These are phyloP conservation scores for Odontesthes bonariensis DNA, from an alignment of 2,113 vertebrate genomes.

Conservation along the genomic window DNA sequence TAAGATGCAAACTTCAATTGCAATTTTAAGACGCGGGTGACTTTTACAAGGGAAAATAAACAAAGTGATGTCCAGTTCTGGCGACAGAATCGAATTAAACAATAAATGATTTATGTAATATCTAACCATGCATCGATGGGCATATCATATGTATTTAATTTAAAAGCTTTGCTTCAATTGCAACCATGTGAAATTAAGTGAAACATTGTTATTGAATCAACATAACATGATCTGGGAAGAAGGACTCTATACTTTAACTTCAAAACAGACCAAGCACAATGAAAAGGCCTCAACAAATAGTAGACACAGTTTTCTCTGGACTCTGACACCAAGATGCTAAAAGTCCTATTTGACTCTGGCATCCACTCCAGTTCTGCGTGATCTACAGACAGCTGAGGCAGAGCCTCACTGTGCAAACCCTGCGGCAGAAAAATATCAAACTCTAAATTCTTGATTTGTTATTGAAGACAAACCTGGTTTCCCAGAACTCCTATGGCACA, in stretches of 20 bases:
- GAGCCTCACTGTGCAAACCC: not conserved
- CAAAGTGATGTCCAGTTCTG: too few species aligned
- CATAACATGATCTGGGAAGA: not conserved
- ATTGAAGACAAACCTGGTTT: slow-evolving; percentile 86
- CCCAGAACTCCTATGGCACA: slow-evolving; percentile 91
- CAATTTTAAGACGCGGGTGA: too few species aligned
- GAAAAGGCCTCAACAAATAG: slow-evolving; percentile 15
- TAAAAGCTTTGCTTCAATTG: too few species aligned
- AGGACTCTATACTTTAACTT: not conserved
- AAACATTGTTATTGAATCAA: too few species aligned
- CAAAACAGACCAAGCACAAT: not conserved
- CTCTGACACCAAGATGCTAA: slow-evolving; percentile 3
- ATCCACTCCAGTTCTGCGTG: slow-evolving; percentile 26
- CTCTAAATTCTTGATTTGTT: not conserved
- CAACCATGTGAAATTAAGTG: not conserved
- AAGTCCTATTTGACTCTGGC: slow-evolving; percentile 28
- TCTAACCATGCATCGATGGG: too few species aligned
- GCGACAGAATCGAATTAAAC: too few species aligned
- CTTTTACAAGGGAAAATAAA: too few species aligned
- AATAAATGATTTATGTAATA: too few species aligned
- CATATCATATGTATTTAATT: too few species aligned
- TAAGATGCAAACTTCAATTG: too few species aligned
- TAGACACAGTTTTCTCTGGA: slow-evolving; percentile 20
- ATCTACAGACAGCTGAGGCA: slow-evolving; percentile 28
- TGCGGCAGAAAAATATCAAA: not conserved